Conservation (phyloP, 1,140 invertebrate genomes). For the Chrysoperla carnea region DNA sequence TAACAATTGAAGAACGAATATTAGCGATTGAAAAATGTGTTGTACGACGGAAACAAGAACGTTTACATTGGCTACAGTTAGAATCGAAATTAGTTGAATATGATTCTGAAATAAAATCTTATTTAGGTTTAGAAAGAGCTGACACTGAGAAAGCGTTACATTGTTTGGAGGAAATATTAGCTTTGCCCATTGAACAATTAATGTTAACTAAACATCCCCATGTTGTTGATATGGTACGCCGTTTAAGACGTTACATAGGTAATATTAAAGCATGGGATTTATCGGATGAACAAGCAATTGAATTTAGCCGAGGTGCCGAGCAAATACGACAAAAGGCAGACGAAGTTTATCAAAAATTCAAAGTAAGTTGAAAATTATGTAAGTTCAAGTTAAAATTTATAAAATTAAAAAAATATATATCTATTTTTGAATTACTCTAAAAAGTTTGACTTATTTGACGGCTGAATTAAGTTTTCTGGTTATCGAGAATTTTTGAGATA, state of each 20-base stretch:
- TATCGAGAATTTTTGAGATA: too few relatives aligned
- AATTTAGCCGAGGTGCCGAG: conserved; percentile 44
- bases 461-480: too few relatives aligned
- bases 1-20: conserved; percentile 11
- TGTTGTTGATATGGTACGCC: conserved; percentile 57
- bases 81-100: conserved; percentile 14
- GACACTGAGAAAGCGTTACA: conserved; percentile 22
- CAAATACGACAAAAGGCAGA: conserved; percentile 46
- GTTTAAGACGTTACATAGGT: conserved; percentile 51
- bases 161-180: conserved; percentile 37
- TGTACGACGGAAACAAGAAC: conserved; percentile 11
- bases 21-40: conserved; percentile 20
- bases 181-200: conserved; percentile 47
- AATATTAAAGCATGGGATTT: conserved; percentile 55
- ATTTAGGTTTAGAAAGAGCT: conserved; percentile 19
- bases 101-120: conserved; percentile 14
- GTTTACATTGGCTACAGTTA: conserved; percentile 10
- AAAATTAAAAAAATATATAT: too few relatives aligned
- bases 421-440: too few relatives aligned
- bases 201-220: conserved; percentile 77
- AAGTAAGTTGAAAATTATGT: too few relatives aligned
- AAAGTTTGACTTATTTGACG: too few relatives aligned
- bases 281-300: conserved; percentile 32
- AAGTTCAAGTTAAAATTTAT: background rate
- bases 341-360: conserved; percentile 39